Evolutionary conservation across 2,113 vertebrate genomes (phyloP).

Genomic region (Microtus pennsylvanicus): DNA sequence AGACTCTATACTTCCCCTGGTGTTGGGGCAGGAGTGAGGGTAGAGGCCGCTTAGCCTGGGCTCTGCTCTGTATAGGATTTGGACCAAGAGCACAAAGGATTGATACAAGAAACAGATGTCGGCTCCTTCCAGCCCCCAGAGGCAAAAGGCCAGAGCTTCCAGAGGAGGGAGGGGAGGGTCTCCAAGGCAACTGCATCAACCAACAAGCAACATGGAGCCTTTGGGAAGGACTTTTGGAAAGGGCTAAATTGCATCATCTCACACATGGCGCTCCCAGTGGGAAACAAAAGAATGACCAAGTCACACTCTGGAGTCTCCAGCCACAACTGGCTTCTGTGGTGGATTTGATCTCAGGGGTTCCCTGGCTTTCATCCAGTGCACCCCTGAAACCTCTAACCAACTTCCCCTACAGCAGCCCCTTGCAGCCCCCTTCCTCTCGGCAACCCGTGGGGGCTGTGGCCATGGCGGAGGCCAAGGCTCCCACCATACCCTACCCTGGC

Average conservation of each 20-base stretch:
- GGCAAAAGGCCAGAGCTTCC: conserved; percentile 67
- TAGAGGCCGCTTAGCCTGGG: not conserved
- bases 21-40: not conserved
- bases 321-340: not conserved
- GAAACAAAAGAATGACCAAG: conserved; percentile 58
- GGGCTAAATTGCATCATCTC: conserved; percentile 54
- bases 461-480: not conserved
- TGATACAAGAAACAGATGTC: conserved; percentile 83
- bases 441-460: not conserved
- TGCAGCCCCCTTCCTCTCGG: not conserved
- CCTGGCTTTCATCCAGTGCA: not conserved
- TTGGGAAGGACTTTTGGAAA: conserved; percentile 76
- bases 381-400: not conserved
- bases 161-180: conserved; percentile 74
- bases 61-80: conserved; percentile 12
- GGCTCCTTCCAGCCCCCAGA: conserved; percentile 64
- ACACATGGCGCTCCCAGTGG: conserved; percentile 55
- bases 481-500: not conserved
- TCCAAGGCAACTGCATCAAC: conserved; percentile 83
- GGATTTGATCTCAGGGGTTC: not conserved
- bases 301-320: not conserved
- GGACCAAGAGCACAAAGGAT: conserved; percentile 62
- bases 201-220: conserved; percentile 86
- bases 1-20: conserved; percentile 14
- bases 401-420: not conserved